Percentiles rank a stretch among this genome's conserved stretches.
Evolutionary conservation across 2,113 vertebrate genomes (phyloP).

Genomic region (Pyrgilauda ruficollis): DNA sequence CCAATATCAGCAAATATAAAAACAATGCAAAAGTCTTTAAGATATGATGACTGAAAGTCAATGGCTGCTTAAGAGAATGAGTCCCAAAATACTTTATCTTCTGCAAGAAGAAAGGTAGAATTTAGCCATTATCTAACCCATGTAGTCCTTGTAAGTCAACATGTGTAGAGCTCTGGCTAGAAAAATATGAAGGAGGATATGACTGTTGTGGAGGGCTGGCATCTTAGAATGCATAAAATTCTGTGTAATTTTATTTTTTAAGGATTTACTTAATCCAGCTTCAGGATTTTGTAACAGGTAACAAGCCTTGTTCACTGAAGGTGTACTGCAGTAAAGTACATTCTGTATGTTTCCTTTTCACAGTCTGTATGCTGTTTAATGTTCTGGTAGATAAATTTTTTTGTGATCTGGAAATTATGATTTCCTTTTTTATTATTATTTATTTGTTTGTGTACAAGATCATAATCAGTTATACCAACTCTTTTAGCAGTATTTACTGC

Average conservation of each 20-base stretch:
- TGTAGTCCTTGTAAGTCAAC: neutral
- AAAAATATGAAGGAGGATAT: neutral
- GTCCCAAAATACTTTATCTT: neutral
- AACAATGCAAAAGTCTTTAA: neutral
- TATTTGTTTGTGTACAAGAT: neutral
- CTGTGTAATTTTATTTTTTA: neutral
- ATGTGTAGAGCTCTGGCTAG: neutral
- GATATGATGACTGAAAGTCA: neutral
- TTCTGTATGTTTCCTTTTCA: neutral
- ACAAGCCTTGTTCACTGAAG: neutral
- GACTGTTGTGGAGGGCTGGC: neutral
- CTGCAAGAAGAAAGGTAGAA: neutral
- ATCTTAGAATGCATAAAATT: neutral
- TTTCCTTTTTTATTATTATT: neutral
- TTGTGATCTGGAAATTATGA: neutral
- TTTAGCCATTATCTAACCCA: neutral
- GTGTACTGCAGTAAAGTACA: neutral
- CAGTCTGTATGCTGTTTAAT: neutral
- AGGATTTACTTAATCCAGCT: neutral
- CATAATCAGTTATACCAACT: neutral
- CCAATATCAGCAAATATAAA: neutral
- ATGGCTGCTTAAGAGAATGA: neutral
- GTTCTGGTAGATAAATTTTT: neutral
- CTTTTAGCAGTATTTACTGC: neutral
- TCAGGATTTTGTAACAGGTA: neutral